A percentile compares a stretch with the other conserved stretches of the same genome.
These are phyloP conservation scores for Melanotaenia pygmaea DNA, from an alignment of 2,797 vertebrate species.

Conservation along the genomic window DNA sequence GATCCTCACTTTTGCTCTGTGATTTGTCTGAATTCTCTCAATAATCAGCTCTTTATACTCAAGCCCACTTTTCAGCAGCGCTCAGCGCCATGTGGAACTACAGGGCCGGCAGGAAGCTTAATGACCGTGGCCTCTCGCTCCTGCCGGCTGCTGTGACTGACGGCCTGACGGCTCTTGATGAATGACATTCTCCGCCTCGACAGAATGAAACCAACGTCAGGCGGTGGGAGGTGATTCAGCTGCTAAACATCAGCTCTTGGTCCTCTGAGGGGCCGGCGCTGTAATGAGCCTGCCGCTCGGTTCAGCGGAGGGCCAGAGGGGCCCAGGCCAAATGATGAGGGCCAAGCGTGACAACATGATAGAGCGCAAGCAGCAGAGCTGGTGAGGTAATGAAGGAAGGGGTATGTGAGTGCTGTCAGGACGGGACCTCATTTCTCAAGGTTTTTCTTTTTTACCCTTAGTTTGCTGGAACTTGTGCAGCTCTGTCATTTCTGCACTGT, in stretches of 20 bases:
- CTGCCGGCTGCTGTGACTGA: conserved; percentile 53
- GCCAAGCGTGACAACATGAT: conserved; percentile 56
- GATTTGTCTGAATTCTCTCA: conserved; percentile 34
- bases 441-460: conserved; percentile 36
- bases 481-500: conserved; percentile 24
- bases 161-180: conserved; percentile 61
- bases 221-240: conserved; percentile 56
- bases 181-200: conserved; percentile 51
- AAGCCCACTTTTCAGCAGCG: conserved; percentile 29
- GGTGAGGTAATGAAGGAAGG: conserved; percentile 51
- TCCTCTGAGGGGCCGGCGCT: conserved; percentile 42
- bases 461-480: conserved; percentile 4
- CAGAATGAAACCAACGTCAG: conserved; percentile 55
- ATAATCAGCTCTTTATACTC: conserved; percentile 28
- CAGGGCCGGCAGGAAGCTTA: conserved; percentile 47
- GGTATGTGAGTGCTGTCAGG: conserved; percentile 39
- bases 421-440: conserved; percentile 34
- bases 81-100: conserved; percentile 33
- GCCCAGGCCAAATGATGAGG: conserved; percentile 57
- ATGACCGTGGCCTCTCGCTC: conserved; percentile 50
- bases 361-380: conserved; percentile 37
- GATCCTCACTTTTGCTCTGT: conserved; percentile 9
- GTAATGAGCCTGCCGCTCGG: conserved; percentile 55
- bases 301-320: conserved; percentile 61
- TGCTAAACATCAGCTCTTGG: conserved; percentile 57